phyloP scores from a whole-genome alignment of 2,888 invertebrate species.

The Microdon myrmicae region DNA sequence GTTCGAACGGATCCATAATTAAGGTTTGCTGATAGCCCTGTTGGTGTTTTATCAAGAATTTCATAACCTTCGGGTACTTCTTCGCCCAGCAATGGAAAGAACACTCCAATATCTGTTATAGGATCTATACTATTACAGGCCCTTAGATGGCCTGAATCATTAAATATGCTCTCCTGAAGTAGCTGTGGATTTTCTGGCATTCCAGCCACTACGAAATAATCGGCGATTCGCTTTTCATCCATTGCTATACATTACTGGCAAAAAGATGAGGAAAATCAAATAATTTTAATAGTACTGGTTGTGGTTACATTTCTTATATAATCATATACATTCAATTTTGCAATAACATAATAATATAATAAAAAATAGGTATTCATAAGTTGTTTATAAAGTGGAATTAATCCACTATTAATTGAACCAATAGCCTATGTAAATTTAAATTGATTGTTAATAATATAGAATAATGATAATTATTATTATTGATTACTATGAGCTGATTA shows the following conservation, averaged over 20 bases:
- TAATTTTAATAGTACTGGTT: no score
- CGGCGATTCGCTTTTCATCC: conserved; percentile 91
- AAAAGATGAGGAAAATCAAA: not conserved
- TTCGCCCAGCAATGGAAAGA: conserved; percentile 90
- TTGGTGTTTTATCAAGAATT: conserved; percentile 77
- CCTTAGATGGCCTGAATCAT: conserved; percentile 84
- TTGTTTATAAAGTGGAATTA: no score
- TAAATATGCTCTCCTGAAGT: conserved; percentile 77
- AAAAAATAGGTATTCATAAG: no score
- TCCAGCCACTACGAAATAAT: conserved; percentile 98
- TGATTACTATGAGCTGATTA: no score
- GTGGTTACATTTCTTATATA: no score
- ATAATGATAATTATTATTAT: no score
- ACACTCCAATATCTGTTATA: conserved; percentile 93
- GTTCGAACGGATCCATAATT: conserved; percentile 97
- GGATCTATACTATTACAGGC: conserved; percentile 87
- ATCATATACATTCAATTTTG: no score
- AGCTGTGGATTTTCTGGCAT: conserved; percentile 84
- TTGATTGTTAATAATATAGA: no score
- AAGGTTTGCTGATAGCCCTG: conserved; percentile 90
- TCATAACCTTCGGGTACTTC: conserved; percentile 82
- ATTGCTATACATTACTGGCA: conserved; percentile 67
- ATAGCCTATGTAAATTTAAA: no score
- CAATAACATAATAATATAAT: no score
- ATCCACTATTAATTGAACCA: no score